Base-by-base conservation (phyloP, 2,888 invertebrate species). In the Cantharis rustica region DNA sequence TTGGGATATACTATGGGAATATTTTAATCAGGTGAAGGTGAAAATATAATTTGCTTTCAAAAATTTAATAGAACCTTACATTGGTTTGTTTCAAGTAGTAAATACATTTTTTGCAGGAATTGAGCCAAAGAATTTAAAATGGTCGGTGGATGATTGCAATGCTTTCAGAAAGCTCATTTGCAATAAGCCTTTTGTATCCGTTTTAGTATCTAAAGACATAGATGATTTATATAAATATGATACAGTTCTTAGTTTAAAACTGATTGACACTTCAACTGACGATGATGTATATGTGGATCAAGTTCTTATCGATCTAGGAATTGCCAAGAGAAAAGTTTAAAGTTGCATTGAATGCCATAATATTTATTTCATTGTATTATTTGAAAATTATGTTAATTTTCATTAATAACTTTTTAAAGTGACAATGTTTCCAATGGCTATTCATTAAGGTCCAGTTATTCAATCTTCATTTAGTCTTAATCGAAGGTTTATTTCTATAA, bases 141-240 rank as follows among this genome's bases (percentile, higher is more conserved):
- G 94, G 94, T 90, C 92, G 0, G 91, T 93, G 80, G 93, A 93
- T 81, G 95, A 95, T 86, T 94, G 94, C 83, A 88, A 93, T 71
- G 88, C 91, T 76, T 96, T 96, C 85, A 93, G 94, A 83, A 90
- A 93, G 80, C 84, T 95, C 79, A 93, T 94, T 7, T 91, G 93
- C 47, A 91, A 93, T 47, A 92, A 93, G 82, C 89, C 91, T 71
- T 94, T 95, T 80, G 93, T 93, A 13, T 93, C 94, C 0, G 86
- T 92, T 69, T 90, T 95, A 71, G 90, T 91, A 79, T 90, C 92
- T 16, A 90, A 93, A 10, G 91, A 91, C 75, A 89, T 89, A 64
- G 94, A 94, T 82, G 90, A 91, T 16, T 84, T 91, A 26, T 91
- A 92, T 79, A 90, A 91, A 5, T 90, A 87, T 10, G 93, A 93